phyloP scores from a whole-genome alignment of 2,113 vertebrate species.

The Geococcyx californianus region DNA sequence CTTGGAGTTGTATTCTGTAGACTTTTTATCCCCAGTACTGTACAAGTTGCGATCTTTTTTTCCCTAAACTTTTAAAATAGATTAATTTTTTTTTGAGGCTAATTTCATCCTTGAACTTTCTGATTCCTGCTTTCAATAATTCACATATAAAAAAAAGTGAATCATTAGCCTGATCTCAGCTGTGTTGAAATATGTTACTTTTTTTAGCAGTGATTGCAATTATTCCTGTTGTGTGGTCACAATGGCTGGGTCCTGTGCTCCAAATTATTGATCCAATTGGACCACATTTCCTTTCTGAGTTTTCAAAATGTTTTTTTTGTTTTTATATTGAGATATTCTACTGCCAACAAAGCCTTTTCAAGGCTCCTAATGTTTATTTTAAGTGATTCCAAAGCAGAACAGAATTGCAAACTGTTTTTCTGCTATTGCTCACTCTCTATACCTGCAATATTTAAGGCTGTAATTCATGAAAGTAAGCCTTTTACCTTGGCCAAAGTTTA shows the following conservation, averaged over 20 bases:
- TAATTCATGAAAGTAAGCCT: background rate
- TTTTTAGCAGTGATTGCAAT: constrained; percentile 57
- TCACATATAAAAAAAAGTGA: constrained; percentile 52
- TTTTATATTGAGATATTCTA: constrained; percentile 10
- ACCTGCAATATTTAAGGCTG: background rate
- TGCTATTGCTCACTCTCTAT: background rate
- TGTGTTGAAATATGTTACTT: constrained; percentile 46
- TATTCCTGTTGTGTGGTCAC: constrained; percentile 64
- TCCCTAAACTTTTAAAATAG: constrained; percentile 44
- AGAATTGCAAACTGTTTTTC: background rate
- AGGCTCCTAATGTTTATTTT: constrained; percentile 33
- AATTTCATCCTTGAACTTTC: constrained; percentile 52
- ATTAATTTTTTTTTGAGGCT: constrained; percentile 46
- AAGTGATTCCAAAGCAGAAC: background rate
- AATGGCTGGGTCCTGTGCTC: constrained; percentile 35
- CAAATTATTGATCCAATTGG: constrained; percentile 66
- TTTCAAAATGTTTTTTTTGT: constrained; percentile 44
- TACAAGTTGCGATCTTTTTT: background rate
- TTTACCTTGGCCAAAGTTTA: background rate
- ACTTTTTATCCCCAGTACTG: background rate
- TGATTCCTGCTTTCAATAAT: constrained; percentile 55
- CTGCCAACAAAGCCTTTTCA: constrained; percentile 36
- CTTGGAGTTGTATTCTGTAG: background rate
- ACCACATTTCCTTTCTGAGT: constrained; percentile 33
- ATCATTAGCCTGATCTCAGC: constrained; percentile 57